These are phyloP conservation scores for Plutella xylostella DNA, from an alignment of 2,888 invertebrate species.

Conservation along the genomic window DNA sequence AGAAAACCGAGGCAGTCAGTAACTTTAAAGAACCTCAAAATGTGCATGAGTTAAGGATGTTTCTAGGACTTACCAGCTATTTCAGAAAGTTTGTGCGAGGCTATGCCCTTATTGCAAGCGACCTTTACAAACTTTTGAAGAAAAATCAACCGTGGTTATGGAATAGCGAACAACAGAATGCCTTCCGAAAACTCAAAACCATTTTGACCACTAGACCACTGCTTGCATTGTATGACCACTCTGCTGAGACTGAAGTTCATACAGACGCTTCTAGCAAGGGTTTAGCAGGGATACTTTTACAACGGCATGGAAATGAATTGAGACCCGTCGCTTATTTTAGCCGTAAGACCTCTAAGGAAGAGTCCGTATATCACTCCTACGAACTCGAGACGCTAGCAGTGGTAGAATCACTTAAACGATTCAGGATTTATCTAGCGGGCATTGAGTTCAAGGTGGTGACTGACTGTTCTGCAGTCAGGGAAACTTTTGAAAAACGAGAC, in stretches of 20 bases:
- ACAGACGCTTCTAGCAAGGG: conserved; percentile 26
- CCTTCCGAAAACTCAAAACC: neutral
- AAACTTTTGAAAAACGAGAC: neutral
- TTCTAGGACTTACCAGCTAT: conserved; percentile 7
- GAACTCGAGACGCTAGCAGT: conserved; percentile 32
- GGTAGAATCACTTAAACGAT: conserved; percentile 24
- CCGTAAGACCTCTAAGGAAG: conserved; percentile 20
- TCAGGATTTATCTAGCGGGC: conserved; percentile 26
- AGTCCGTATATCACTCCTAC: conserved; percentile 6
- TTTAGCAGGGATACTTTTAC: conserved; percentile 23
- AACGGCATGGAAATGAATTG: conserved; percentile 10
- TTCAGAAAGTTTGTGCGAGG: conserved; percentile 10
- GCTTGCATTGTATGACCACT: conserved; percentile 18
- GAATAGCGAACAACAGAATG: neutral
- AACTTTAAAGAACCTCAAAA: neutral
- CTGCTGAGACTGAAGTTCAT: conserved; percentile 20
- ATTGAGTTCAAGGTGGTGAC: neutral
- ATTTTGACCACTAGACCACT: conserved; percentile 14
- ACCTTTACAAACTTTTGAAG: neutral
- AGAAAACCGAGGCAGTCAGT: conserved; percentile 3
- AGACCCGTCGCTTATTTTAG: conserved; percentile 23
- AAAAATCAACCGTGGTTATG: neutral
- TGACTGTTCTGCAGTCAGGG: conserved; percentile 2
- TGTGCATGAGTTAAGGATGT: neutral
- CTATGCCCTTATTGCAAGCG: conserved; percentile 2